Evolutionary conservation across 2,797 vertebrate species (phyloP).

Genomic region (Arnoldichthys spilopterus): DNA sequence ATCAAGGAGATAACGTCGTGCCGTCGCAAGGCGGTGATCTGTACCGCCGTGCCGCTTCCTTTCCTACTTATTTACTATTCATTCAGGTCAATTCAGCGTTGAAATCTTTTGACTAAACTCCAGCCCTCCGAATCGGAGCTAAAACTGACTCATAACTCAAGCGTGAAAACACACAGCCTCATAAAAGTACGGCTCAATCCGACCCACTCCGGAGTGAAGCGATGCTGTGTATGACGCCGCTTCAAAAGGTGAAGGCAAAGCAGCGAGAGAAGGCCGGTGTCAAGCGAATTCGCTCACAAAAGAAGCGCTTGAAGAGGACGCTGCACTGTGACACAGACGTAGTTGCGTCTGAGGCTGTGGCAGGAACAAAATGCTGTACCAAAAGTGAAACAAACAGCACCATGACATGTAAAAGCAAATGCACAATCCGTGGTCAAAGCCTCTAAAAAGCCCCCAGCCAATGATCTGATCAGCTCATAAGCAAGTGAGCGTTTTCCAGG

Average conservation of each 20-base stretch:
- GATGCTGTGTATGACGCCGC: neutral
- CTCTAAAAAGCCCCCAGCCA: neutral
- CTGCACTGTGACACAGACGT: constrained; percentile 20
- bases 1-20: too few relatives aligned
- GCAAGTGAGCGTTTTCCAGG: neutral
- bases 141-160: neutral
- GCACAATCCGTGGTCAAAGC: neutral
- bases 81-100: neutral
- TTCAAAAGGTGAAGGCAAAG: constrained; percentile 14
- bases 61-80: neutral
- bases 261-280: neutral
- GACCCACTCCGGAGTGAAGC: neutral
- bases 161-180: neutral
- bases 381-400: constrained; percentile 17
- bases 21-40: too few relatives aligned
- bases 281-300: neutral
- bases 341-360: constrained; percentile 20
- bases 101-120: neutral
- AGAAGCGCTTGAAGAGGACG: neutral
- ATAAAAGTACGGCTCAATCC: neutral
- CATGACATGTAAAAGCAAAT: neutral
- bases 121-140: neutral
- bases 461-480: neutral
- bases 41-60: too few relatives aligned
- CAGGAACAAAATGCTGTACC: neutral